Conservation (phyloP, 2,888 invertebrate genomes). For the Coenonympha glycerion region DNA sequence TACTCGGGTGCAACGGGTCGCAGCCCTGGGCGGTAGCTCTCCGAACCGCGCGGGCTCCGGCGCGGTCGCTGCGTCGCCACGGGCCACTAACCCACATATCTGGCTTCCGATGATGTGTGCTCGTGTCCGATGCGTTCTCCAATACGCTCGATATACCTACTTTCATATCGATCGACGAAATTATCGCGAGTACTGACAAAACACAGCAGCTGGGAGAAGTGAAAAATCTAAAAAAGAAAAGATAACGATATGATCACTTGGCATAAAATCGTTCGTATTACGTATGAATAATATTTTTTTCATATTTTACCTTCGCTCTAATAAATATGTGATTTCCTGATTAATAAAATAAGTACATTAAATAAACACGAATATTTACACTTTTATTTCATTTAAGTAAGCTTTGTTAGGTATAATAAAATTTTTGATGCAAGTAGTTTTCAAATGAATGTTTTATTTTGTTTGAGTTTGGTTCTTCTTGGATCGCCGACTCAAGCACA, state of each 20-base stretch:
- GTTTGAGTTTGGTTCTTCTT: neutral
- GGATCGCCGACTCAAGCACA: slow-evolving; percentile 37
- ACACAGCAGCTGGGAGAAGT: slow-evolving; percentile 3
- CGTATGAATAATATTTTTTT: too few relatives aligned
- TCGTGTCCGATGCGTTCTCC: slow-evolving; percentile 62
- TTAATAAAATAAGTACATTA: too few relatives aligned
- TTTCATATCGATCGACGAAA: slow-evolving; percentile 70
- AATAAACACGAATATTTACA: too few relatives aligned
- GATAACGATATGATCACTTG: neutral
- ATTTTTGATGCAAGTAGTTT: neutral
- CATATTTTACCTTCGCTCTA: too few relatives aligned
- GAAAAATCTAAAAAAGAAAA: neutral
- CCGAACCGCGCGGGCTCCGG: slow-evolving; percentile 46
- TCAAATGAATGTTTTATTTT: neutral
- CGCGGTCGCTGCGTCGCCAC: slow-evolving; percentile 36
- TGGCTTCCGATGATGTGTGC: slow-evolving; percentile 58
- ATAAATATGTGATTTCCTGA: too few relatives aligned
- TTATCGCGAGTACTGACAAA: slow-evolving; percentile 35
- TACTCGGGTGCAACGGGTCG: slow-evolving; percentile 61
- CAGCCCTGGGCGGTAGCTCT: slow-evolving; percentile 63
- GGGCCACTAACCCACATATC: slow-evolving; percentile 73
- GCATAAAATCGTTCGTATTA: too few relatives aligned
- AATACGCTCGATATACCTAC: slow-evolving; percentile 70
- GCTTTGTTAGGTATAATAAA: too few relatives aligned
- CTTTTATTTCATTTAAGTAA: too few relatives aligned